Evolutionary conservation across 2,113 vertebrate genomes (phyloP).

Genomic region (Pedetes capensis): DNA sequence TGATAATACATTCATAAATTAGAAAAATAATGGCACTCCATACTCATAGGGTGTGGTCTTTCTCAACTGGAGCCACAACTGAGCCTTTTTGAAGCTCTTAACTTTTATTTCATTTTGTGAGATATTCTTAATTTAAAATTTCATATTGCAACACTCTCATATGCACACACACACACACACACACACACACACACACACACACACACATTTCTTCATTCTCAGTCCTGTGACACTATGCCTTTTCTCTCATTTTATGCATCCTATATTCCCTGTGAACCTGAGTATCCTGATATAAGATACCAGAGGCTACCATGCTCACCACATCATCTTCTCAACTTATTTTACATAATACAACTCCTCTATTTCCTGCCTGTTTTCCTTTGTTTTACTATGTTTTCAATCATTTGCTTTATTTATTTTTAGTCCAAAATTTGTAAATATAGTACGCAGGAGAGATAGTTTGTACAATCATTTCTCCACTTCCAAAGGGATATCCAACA

Average conservation of each 20-base stretch:
- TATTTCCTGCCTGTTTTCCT: not conserved
- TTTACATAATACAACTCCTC: not conserved
- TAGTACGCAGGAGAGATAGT: not conserved
- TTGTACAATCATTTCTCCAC: not conserved
- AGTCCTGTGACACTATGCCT: not conserved
- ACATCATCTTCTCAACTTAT: not conserved
- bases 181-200: not conserved
- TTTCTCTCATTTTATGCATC: not conserved
- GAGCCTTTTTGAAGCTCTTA: not conserved
- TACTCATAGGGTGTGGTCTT: accelerated
- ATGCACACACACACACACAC: too few species aligned
- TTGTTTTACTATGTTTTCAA: not conserved
- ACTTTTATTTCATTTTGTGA: not conserved
- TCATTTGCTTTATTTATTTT: not conserved
- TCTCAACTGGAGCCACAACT: not conserved
- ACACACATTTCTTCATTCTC: not conserved
- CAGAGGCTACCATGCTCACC: not conserved
- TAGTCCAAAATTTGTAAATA: not conserved
- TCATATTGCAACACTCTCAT: not conserved
- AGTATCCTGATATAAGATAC: not conserved
- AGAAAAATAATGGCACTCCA: not conserved
- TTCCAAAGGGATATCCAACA: not conserved
- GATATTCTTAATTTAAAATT: not conserved
- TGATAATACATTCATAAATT: too few species aligned
- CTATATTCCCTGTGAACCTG: not conserved